Base-by-base conservation (phyloP, 2,113 vertebrate species). In the Lepidothrix coronata region DNA sequence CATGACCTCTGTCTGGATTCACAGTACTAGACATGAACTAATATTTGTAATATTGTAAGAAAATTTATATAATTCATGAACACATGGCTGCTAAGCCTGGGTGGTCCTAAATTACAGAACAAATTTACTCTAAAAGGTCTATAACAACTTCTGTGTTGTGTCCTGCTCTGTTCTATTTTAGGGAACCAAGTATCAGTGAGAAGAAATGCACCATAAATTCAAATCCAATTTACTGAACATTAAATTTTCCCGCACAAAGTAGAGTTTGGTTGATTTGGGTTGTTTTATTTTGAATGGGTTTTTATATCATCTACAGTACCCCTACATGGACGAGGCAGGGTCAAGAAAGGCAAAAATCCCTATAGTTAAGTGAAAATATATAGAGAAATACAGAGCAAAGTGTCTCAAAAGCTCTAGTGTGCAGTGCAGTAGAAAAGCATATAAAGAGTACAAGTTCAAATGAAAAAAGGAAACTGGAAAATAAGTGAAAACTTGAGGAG, bases 1-100 rank as follows among this genome's bases (percentile, higher is more conserved):
- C 5, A 12, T 0, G 2, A 12, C 1, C 0, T 18, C 24, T 41
- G 4, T 33, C 21, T 39, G 12, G 15, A n/a, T 55, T 49, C n/a
- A 49, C 15, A 23, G 12, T 37, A 23, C 37, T n/a, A 18, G 19
- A 18, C 21, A 15, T 33, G 13, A 81, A 23, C 11, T 66, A 31
- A 5, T 75, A 54, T 15, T 72, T 49, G 19, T 75, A 35, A 33
- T 6, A 4, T 6, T 44, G 4, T 8, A 88, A 84, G 49, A n/a
- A 39, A 44, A 3, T 4, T 1, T 46, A 3, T 44, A 5, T 11
- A 39, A n/a, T 33, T 83, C 5, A 8, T 48, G 21, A 14, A n/a
- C 19, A 41, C 6, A 0, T 6, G 24, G 12, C 18, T 68, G 13
- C 35, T 68, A 43, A 39, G 14, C 11, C 23, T 63, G 7, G 1